phyloP scores from a whole-genome alignment of 2,888 invertebrate genomes.

The Drosophila fungiperda region DNA sequence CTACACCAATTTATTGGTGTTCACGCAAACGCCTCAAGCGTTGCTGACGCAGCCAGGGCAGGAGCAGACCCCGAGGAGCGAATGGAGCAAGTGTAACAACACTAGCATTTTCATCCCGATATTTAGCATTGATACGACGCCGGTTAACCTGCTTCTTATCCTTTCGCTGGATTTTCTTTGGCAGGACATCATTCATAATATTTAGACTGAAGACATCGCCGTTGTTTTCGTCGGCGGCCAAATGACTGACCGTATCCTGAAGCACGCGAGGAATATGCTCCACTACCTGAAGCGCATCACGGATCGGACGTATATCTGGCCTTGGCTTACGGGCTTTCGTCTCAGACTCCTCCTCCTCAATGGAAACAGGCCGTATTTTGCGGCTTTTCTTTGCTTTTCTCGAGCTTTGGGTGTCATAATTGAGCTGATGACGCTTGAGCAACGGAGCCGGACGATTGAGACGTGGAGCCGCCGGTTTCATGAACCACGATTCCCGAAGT shows the following conservation, averaged over 20 bases:
- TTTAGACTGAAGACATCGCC: slow-evolving; percentile 69
- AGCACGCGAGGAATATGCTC: slow-evolving; percentile 69
- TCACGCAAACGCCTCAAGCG: slow-evolving; percentile 51
- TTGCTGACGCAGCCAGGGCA: slow-evolving; percentile 68
- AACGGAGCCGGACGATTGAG: slow-evolving; percentile 66
- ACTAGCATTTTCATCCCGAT: slow-evolving; percentile 8
- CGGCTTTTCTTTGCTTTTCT: slow-evolving; percentile 42
- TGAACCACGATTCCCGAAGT: slow-evolving; percentile 61
- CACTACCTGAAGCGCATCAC: slow-evolving; percentile 69
- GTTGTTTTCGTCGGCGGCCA: slow-evolving; percentile 55
- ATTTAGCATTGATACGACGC: slow-evolving; percentile 28
- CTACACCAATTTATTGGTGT: slow-evolving; percentile 8
- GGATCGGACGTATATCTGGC: slow-evolving; percentile 62
- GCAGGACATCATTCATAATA: slow-evolving; percentile 60
- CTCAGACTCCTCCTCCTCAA: slow-evolving; percentile 34
- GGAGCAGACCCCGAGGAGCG: slow-evolving; percentile 33
- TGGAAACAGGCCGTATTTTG: slow-evolving; percentile 16
- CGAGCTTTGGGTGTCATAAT: slow-evolving; percentile 2
- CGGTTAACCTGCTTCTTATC: slow-evolving; percentile 21
- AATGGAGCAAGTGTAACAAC: slow-evolving; percentile 36
- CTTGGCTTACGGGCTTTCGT: slow-evolving; percentile 1
- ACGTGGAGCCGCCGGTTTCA: slow-evolving; percentile 50
- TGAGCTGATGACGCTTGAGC: slow-evolving; percentile 26
- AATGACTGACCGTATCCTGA: slow-evolving; percentile 66
- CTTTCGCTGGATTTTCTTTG: slow-evolving; percentile 37